Evolutionary conservation across 2,113 vertebrate genomes (phyloP).

Genomic region (Zosterops japonicus): DNA sequence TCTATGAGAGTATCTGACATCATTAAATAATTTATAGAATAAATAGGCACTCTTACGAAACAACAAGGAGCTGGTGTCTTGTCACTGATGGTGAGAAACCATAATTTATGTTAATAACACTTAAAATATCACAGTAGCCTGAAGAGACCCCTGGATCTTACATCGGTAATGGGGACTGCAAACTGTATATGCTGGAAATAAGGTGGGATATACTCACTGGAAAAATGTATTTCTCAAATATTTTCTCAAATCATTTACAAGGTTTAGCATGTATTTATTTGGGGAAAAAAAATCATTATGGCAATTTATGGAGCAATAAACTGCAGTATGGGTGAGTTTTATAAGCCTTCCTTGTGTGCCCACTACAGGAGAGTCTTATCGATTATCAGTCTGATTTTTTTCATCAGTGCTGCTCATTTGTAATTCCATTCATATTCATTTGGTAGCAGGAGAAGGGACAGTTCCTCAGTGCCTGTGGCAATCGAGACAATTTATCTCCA

Average conservation of each 20-base stretch:
- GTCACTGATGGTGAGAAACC: background rate
- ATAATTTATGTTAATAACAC: background rate
- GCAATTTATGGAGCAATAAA: background rate
- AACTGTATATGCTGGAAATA: background rate
- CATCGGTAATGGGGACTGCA: background rate
- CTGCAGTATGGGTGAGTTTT: background rate
- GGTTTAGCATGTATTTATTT: conserved; percentile 5
- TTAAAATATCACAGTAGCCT: background rate
- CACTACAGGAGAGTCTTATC: background rate
- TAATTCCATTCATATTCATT: background rate
- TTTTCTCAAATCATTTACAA: background rate
- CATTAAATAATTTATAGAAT: background rate
- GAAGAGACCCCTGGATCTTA: background rate
- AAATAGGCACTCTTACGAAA: background rate
- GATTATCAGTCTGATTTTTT: conserved; percentile 20
- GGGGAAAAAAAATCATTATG: background rate
- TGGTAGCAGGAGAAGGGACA: background rate
- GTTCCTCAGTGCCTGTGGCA: background rate
- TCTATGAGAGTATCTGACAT: background rate
- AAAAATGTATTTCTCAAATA: background rate
- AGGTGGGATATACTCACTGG: background rate
- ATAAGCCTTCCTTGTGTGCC: background rate
- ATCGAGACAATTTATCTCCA: background rate
- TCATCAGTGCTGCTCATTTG: background rate
- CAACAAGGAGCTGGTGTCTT: background rate